Evolutionary conservation across 2,113 vertebrate species (phyloP).

Genomic region (Hippocampus abdominalis): DNA sequence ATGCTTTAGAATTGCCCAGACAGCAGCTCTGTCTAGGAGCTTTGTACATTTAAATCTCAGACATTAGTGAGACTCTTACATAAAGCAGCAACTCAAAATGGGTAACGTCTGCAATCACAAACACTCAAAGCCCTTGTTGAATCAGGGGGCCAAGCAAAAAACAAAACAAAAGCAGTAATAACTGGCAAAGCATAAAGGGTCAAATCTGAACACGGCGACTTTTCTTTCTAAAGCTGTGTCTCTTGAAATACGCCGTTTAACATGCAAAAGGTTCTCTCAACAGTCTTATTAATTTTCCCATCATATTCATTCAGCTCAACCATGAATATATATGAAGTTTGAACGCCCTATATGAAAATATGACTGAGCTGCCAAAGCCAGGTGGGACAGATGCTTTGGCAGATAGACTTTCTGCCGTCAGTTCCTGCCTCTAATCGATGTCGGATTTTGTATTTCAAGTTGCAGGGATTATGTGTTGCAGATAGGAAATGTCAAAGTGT

Average conservation of each 20-base stretch:
- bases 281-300: constrained; percentile 34
- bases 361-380: constrained; percentile 38
- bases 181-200: constrained; percentile 10
- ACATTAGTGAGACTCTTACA: constrained; percentile 30
- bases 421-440: constrained; percentile 33
- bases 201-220: constrained; percentile 11
- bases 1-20: constrained; percentile 7
- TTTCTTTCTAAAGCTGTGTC: constrained; percentile 3
- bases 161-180: constrained; percentile 22
- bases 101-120: constrained; percentile 39
- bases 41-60: constrained; percentile 32
- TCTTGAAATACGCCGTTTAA: constrained; percentile 34
- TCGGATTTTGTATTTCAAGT: constrained; percentile 24
- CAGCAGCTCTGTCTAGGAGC: constrained; percentile 4
- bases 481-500: constrained; percentile 19
- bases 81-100: constrained; percentile 10
- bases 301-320: constrained; percentile 28
- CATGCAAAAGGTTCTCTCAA: constrained; percentile 34
- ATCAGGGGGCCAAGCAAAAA: constrained; percentile 16
- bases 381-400: constrained; percentile 14
- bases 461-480: constrained; percentile 3
- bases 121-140: constrained; percentile 28
- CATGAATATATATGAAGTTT: constrained; percentile 35
- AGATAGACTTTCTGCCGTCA: constrained; percentile 22
- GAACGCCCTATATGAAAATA: constrained; percentile 33